Base-by-base conservation (phyloP, 2,888 invertebrate species). In the Cheiracanthium punctorium region DNA sequence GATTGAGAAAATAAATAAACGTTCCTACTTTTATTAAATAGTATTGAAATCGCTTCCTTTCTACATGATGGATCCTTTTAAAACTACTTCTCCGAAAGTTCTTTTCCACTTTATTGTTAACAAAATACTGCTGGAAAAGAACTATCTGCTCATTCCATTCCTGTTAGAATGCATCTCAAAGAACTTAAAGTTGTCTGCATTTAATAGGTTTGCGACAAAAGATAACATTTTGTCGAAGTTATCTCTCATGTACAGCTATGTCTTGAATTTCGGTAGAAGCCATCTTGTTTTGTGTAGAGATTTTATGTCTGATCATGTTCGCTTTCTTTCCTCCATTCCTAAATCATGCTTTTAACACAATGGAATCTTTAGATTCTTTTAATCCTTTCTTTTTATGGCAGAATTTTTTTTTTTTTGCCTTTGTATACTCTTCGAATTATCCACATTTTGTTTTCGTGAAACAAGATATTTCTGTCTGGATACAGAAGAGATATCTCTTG, bases 341-440 rank as follows among this genome's bases (percentile, higher is more conserved):
- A 58, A 24, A 24, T 58, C 24, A 17, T 58, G 48, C 24, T 58
- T 48, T 58, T 58, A 58, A 24, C 20, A 24, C 17, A 24, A 24
- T 24, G 12, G 24, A 58, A 24, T 17, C 17, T 58, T 58, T 58
- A 48, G 43, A 48, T 17, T 17, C 58, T 5, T 24, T 24, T 17
- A 37, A 37, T 4, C 4, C 7, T 37, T 58, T 24, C 24, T 48
- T n/a, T 48, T 48, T 58, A 17, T 24, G 12, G 2, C 24, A n/a
- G n/a, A n/a, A 4, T 24, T 58, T 58, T 24, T 58, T 58, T 48
- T 58, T 24, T 5, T 58, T 5, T 48, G 37, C n/a, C 74, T 72
- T 65, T 82, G 82, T 82, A 70, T 82, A 75, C 41, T 75, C 70
- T 75, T 29, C 52, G 75, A 75, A 82, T 82, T 82, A 82, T 75